phyloP scores from a whole-genome alignment of 2,113 vertebrate genomes.

The Harpagus bidentatus region DNA sequence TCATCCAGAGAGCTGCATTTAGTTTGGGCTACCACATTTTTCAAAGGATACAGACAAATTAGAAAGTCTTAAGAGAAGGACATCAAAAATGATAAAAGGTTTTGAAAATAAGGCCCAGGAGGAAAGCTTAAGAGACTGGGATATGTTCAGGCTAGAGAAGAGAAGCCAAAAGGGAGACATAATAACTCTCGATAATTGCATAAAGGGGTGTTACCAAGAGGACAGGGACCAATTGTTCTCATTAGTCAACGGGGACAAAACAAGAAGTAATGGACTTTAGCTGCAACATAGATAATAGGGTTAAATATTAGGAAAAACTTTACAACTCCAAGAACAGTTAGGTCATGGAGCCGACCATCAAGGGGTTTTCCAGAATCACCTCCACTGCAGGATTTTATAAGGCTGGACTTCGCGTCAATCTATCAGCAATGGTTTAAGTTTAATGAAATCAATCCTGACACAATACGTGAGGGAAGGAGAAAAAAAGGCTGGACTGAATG shows the following conservation, averaged over 20 bases:
- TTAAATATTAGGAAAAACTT: slow-evolving; percentile 41
- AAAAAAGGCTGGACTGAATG: background rate
- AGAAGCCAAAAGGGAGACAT: slow-evolving; percentile 52
- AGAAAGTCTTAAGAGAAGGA: slow-evolving; percentile 31
- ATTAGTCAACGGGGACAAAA: slow-evolving; percentile 57
- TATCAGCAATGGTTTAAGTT: background rate
- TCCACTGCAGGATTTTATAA: background rate
- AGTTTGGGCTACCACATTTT: slow-evolving; percentile 10
- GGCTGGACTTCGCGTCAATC: background rate
- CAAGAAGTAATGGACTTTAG: slow-evolving; percentile 25
- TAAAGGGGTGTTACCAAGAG: slow-evolving; percentile 46
- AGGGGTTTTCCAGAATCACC: background rate
- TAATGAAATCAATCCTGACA: background rate
- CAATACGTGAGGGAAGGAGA: background rate
- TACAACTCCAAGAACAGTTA: background rate
- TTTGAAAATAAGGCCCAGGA: slow-evolving; percentile 54
- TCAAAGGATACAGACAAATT: slow-evolving; percentile 39
- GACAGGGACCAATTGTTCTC: slow-evolving; percentile 42
- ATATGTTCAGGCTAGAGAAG: slow-evolving; percentile 31
- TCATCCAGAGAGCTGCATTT: background rate
- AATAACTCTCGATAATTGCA: slow-evolving; percentile 23
- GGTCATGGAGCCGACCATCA: background rate
- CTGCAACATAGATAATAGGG: background rate
- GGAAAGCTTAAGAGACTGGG: slow-evolving; percentile 49
- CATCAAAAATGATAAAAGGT: slow-evolving; percentile 37